phyloP scores from a whole-genome alignment of 1,140 invertebrate species.

The Rhagoletis pomonella region DNA sequence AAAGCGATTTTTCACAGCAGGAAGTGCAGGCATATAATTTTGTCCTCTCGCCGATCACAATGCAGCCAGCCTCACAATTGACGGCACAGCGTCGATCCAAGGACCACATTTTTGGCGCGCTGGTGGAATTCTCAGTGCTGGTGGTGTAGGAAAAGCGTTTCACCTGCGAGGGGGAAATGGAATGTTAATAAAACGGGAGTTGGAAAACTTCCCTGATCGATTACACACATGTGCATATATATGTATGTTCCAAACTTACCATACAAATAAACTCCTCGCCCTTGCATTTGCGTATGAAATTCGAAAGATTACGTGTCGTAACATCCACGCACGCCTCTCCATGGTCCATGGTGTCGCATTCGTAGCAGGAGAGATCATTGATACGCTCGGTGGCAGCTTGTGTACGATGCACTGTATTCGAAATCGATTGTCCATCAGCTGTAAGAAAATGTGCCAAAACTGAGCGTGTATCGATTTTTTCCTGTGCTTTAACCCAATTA shows the following conservation, averaged over 20 bases:
- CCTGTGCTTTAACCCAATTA: background rate
- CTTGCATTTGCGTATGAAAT: constrained; percentile 82
- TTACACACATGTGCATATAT: background rate
- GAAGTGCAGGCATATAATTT: constrained; percentile 89
- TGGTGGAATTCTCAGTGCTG: constrained; percentile 86
- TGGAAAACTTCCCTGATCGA: background rate
- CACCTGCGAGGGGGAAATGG: constrained; percentile 77
- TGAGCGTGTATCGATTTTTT: constrained; percentile 67
- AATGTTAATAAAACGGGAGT: background rate
- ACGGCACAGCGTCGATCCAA: constrained; percentile 87
- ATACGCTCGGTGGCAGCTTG: constrained; percentile 82
- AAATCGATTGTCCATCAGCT: constrained; percentile 71
- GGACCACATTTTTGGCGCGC: constrained; percentile 84
- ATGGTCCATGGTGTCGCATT: constrained; percentile 84
- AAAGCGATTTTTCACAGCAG: constrained; percentile 85
- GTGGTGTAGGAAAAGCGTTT: constrained; percentile 88
- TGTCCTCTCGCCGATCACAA: constrained; percentile 88
- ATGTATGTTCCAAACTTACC: constrained; percentile 75
- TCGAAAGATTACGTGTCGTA: constrained; percentile 77
- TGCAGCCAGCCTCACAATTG: constrained; percentile 89
- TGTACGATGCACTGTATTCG: constrained; percentile 82
- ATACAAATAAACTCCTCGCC: constrained; percentile 86
- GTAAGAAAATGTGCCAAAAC: background rate
- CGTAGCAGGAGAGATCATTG: constrained; percentile 87
- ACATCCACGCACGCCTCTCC: constrained; percentile 82